Conservation (phyloP, 92 coral and sea anemone genomes). For the Actinostola sp. region DNA sequence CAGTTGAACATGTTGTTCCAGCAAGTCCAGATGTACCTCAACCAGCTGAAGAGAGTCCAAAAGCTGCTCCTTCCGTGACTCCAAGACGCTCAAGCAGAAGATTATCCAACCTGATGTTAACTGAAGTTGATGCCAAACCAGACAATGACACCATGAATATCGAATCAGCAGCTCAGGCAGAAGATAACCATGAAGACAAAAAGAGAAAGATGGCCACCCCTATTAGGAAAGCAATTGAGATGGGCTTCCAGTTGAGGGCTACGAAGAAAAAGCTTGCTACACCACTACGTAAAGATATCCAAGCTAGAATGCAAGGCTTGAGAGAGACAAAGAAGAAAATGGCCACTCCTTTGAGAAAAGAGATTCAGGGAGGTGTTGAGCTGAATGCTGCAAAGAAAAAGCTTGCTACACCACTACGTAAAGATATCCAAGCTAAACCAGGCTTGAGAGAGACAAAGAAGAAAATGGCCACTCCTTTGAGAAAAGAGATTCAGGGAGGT, state of each 20-base stretch:
- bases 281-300: conserved; percentile 59
- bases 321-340: too few species aligned
- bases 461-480: conserved; percentile 57
- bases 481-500: too few species aligned
- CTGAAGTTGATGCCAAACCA: not conserved
- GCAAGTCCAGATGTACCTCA: not conserved
- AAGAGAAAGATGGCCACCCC: conserved; percentile 60
- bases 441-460: conserved; percentile 61
- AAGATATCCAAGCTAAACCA: conserved; percentile 58
- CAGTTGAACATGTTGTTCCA: not conserved
- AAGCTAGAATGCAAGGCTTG: conserved; percentile 40
- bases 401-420: conserved; percentile 72
- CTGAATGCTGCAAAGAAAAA: too few species aligned
- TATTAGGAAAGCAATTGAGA: conserved; percentile 51
- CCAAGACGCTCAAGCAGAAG: conserved; percentile 37
- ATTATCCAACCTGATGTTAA: not conserved
- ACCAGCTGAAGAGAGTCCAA: conserved; percentile 14
- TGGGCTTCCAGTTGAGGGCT: conserved; percentile 39
- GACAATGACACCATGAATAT: conserved; percentile 16
- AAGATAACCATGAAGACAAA: conserved; percentile 34
- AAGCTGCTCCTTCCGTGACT: conserved; percentile 15
- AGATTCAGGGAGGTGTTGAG: too few species aligned
- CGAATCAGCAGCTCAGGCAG: conserved; percentile 28
- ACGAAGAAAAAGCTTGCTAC: conserved; percentile 65
- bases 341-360: too few species aligned